phyloP scores from a whole-genome alignment of 1,140 invertebrate species.

The Aphaenogaster floridana region DNA sequence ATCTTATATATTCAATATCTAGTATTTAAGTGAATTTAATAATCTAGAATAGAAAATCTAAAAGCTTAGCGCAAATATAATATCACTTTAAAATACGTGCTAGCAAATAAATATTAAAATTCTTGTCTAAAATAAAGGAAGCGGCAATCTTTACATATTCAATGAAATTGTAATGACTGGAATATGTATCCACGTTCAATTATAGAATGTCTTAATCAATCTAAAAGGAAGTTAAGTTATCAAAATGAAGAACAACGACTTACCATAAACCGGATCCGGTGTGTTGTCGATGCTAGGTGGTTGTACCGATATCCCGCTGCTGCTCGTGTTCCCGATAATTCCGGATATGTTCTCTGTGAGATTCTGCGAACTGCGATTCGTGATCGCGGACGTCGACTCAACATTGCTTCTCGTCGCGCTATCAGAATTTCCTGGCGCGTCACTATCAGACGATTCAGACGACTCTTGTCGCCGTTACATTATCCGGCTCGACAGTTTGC shows the following conservation, averaged over 20 bases:
- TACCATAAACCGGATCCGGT: slow-evolving; percentile 71
- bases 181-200: neutral
- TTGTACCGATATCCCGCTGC: slow-evolving; percentile 76
- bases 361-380: slow-evolving; percentile 51
- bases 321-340: slow-evolving; percentile 63
- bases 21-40: too few relatives aligned
- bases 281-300: slow-evolving; percentile 75
- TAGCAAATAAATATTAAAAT: neutral
- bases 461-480: slow-evolving; percentile 65
- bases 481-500: slow-evolving; percentile 74
- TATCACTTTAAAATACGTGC: neutral
- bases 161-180: neutral
- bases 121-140: neutral
- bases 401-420: slow-evolving; percentile 35
- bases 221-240: slow-evolving; percentile 11
- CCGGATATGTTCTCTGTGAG: slow-evolving; percentile 17
- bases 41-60: neutral
- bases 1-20: neutral
- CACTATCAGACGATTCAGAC: slow-evolving; percentile 79
- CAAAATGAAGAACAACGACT: slow-evolving; percentile 58
- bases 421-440: slow-evolving; percentile 65
- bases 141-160: neutral
- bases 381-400: neutral
- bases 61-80: neutral
- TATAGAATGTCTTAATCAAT: neutral